phyloP scores from a whole-genome alignment of 2,888 invertebrate species.

The Cryptocephalus primarius region DNA sequence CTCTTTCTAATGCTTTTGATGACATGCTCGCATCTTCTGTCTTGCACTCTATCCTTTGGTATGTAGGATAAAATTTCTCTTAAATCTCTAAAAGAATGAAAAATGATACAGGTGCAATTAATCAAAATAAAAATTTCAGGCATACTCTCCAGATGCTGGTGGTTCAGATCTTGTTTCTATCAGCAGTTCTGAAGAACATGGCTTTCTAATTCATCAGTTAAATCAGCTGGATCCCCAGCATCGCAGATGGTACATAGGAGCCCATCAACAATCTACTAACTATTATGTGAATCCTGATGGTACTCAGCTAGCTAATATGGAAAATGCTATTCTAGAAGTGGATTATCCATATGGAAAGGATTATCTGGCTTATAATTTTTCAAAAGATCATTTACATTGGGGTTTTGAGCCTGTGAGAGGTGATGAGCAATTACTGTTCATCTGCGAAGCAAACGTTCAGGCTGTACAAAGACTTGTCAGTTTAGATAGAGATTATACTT shows the following conservation, averaged over 20 bases:
- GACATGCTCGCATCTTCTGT: too few relatives aligned
- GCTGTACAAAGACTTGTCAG: constrained; percentile 57
- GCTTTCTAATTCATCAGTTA: constrained; percentile 74
- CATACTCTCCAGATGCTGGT: constrained; percentile 21
- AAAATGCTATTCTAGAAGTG: constrained; percentile 67
- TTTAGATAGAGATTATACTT: constrained; percentile 72
- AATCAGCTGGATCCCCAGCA: constrained; percentile 75
- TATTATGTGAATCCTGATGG: constrained; percentile 82
- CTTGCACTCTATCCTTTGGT: too few relatives aligned
- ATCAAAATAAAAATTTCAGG: constrained; percentile 7
- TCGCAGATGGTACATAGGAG: constrained; percentile 77
- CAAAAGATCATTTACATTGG: constrained; percentile 64
- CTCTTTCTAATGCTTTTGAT: too few relatives aligned
- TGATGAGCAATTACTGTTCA: constrained; percentile 64
- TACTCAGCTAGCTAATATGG: constrained; percentile 64
- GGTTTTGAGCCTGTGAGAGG: constrained; percentile 73
- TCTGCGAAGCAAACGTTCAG: constrained; percentile 78
- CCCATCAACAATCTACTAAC: constrained; percentile 60
- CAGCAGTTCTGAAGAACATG: constrained; percentile 75
- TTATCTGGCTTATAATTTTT: constrained; percentile 70
- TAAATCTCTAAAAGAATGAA: too few relatives aligned
- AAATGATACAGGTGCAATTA: too few relatives aligned
- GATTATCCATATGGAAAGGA: constrained; percentile 48
- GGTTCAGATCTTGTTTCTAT: constrained; percentile 72
- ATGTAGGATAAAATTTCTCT: too few relatives aligned